Base-by-base conservation (phyloP, 1,140 invertebrate species). In the Tetramorium alpestre region DNA sequence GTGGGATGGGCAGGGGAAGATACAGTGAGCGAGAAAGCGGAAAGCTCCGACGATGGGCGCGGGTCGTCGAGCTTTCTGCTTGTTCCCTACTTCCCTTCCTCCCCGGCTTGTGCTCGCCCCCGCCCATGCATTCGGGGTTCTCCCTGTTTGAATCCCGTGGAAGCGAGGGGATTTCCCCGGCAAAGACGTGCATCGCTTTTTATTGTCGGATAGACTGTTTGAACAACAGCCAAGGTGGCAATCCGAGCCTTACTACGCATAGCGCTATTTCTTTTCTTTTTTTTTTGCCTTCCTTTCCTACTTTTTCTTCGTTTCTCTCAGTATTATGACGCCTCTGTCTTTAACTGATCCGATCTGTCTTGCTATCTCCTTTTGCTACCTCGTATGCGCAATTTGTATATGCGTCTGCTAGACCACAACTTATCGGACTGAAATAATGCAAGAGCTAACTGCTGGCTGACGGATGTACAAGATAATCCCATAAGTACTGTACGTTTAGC, bases 161-260 rank as follows among this genome's bases (percentile, higher is more conserved):
- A 92, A 92, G 89, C 89, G 65, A 85, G 90, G 90, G 90, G 90
- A 93, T 93, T 93, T 93, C 89, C 80, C 13, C 89, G 82, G 82
- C 81, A 89, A 89, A 92, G 91, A 93, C 91, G 91, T 93, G 93
- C 93, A 92, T 93, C 85, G 91, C 90, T 93, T 94, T 94, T 94
- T 94, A 94, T 94, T 91, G 92, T 94, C 89, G 89, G 87, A 92
- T 93, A 92, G 92, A 93, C 89, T 90, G 92, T 94, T 94, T 94
- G 94, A 94, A 94, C 93, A 94, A 94, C 90, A 92, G 93, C 94
- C 94, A 94, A 94, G 92, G 93, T 92, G 90, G 88, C 91, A 92
- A 91, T 88, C 87, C 80, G 90, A 93, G 89, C 86, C 75, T 69
- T 65, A 18, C 76, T 72, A 84, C 64, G 84, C 90, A 60, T 90